phyloP scores from a whole-genome alignment of 2,797 vertebrate species.

The Hyperoplus immaculatus region DNA sequence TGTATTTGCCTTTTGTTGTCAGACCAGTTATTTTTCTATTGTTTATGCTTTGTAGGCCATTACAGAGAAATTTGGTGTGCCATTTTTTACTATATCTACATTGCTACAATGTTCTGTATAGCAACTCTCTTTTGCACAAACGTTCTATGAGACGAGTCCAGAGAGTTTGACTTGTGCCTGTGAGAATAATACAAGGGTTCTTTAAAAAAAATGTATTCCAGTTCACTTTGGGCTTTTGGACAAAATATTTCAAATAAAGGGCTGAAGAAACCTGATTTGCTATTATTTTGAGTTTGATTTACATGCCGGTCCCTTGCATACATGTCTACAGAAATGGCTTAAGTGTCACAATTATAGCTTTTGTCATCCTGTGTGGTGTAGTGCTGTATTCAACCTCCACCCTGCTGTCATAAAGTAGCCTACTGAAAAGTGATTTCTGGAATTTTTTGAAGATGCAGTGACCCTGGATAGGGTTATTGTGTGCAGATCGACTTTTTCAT shows the following conservation, averaged over 20 bases:
- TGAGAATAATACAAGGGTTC: slow-evolving; percentile 8
- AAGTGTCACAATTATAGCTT: background rate
- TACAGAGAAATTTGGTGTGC: slow-evolving; percentile 27
- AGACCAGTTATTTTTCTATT: slow-evolving; percentile 56
- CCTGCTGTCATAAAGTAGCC: slow-evolving; percentile 21
- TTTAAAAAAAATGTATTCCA: slow-evolving; percentile 50
- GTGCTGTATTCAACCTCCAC: slow-evolving; percentile 3
- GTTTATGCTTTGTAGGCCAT: slow-evolving; percentile 31
- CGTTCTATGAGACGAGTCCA: slow-evolving; percentile 37
- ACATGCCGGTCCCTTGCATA: background rate
- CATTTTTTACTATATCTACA: slow-evolving; percentile 1
- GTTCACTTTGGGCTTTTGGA: slow-evolving; percentile 46
- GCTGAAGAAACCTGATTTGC: slow-evolving; percentile 19
- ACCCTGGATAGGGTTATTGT: slow-evolving; percentile 2
- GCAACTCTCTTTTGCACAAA: slow-evolving; percentile 70
- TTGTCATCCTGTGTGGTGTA: background rate
- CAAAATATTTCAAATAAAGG: slow-evolving; percentile 65
- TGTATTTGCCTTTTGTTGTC: slow-evolving; percentile 62
- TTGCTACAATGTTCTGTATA: slow-evolving; percentile 17
- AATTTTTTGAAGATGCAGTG: slow-evolving; percentile 20
- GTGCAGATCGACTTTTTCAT: background rate
- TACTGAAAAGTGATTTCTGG: slow-evolving; percentile 42
- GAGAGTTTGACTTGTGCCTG: slow-evolving; percentile 45
- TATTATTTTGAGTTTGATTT: slow-evolving; percentile 17
- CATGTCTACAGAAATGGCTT: background rate